Evolutionary conservation across 2,113 vertebrate species (phyloP), one percentile per base, ranked within the genome.

Genomic region (Rattus rattus): DNA sequence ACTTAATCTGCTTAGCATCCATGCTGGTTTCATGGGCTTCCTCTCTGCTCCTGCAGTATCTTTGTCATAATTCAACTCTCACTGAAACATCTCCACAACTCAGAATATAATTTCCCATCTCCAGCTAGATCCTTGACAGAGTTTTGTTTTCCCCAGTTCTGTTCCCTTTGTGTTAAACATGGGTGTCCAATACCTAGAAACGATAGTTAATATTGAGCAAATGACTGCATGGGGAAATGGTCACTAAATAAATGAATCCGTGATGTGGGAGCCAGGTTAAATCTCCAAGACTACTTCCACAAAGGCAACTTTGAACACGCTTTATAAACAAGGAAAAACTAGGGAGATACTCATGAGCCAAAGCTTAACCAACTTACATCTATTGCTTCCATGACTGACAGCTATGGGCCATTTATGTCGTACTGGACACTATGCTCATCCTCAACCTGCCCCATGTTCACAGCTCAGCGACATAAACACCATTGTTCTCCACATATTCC

Each of bases 1-100:
- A 19, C 3, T 0, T 14, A 0, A 7, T 11, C 65, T 69, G 20
- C 75, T n/a, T 26, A 4, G 19, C 14, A 17, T 26, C 72, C 0
- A 0, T 17, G 10, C 5, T 12, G 33, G 17, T 36, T 76, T 22
- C 17, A 2, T 2, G 10, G 14, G 12, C 72, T 65, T 54, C 11
- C 14, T 91, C 30, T 81, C 19, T 49, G 10, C 3, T 11, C 10
- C 16, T 5, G 1, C 3, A 11, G 16, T 30, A 1, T 22, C 47
- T 39, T 63, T 7, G 0, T 83, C 6, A 0, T 20, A 14, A 14
- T 16, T 30, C 9, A 7, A 47, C 7, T 0, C 43, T 72, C 30
- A 1, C 11, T 84, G 54, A 11, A 94, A 13, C 1, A 33, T 14
- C 39, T 24, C 0, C 2, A 24, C 22, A 17, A 39, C 52, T 69